A percentile compares a stretch with the other conserved stretches of the same genome.
Evolutionary conservation across 2,113 vertebrate species (phyloP).

Genomic region (Xiphorhynchus elegans): DNA sequence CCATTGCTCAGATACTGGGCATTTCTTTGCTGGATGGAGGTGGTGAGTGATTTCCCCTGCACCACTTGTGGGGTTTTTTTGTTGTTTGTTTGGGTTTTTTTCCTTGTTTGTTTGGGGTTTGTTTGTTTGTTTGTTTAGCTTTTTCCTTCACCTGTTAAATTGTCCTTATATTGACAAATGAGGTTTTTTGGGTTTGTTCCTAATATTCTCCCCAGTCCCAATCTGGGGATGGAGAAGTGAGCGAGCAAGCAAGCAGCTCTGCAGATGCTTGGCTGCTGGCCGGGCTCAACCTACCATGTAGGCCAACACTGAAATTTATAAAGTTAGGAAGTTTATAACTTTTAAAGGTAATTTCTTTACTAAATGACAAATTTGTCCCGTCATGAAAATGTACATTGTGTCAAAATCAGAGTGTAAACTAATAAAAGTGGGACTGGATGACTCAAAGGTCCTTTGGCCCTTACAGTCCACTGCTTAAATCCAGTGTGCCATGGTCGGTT

Average conservation of each 20-base stretch:
- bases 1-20: neutral
- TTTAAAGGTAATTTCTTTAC: neutral
- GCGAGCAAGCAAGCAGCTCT: neutral
- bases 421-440: neutral
- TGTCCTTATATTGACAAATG: neutral
- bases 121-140: no score
- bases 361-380: neutral
- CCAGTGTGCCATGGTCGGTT: rapidly evolving
- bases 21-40: neutral
- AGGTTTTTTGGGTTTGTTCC: neutral
- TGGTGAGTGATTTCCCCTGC: neutral
- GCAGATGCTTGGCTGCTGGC: neutral
- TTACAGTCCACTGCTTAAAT: neutral
- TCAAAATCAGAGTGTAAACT: neutral
- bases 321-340: neutral
- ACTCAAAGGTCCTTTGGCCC: neutral
- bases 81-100: neutral
- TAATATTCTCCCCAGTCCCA: neutral
- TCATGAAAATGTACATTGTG: neutral
- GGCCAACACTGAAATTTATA: neutral
- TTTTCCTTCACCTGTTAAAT: neutral
- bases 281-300: neutral
- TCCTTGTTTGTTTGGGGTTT: no score
- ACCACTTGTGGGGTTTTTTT: rapidly evolving
- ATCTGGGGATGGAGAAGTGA: neutral